Conservation (phyloP, 1,140 invertebrate species). For the Magallana ariakensis region DNA sequence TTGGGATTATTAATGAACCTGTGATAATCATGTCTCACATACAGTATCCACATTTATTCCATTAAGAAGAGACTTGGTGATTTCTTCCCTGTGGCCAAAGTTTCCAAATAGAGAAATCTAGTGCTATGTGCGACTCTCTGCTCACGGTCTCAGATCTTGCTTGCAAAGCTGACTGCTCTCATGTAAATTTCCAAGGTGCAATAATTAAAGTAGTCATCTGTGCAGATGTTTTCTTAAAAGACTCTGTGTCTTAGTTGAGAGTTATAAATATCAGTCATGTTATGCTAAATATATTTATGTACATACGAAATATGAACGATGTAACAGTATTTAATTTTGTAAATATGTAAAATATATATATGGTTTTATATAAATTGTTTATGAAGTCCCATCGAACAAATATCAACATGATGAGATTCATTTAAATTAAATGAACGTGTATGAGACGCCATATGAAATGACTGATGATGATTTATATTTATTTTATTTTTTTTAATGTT, state of each 20-base stretch:
- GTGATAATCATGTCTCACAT: conserved; percentile 33
- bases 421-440: neutral
- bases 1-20: conserved; percentile 7
- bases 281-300: neutral
- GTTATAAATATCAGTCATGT: no score
- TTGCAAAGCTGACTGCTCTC: neutral
- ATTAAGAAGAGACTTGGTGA: conserved; percentile 23
- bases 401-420: neutral
- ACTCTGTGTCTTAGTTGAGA: neutral
- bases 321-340: neutral
- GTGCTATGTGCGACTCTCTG: neutral
- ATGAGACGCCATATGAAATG: no score
- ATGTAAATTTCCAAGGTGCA: neutral
- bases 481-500: no score
- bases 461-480: no score
- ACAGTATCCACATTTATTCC: conserved; percentile 25
- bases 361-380: neutral
- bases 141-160: neutral
- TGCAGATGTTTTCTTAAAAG: neutral
- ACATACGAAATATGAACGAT: neutral
- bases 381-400: conserved; percentile 12
- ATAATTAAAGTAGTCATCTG: conserved; percentile 2
- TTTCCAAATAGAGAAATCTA: neutral
- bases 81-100: conserved; percentile 30
- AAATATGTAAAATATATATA: neutral